phyloP scores from a whole-genome alignment of 2,888 invertebrate species.

The Galeruca laticollis region DNA sequence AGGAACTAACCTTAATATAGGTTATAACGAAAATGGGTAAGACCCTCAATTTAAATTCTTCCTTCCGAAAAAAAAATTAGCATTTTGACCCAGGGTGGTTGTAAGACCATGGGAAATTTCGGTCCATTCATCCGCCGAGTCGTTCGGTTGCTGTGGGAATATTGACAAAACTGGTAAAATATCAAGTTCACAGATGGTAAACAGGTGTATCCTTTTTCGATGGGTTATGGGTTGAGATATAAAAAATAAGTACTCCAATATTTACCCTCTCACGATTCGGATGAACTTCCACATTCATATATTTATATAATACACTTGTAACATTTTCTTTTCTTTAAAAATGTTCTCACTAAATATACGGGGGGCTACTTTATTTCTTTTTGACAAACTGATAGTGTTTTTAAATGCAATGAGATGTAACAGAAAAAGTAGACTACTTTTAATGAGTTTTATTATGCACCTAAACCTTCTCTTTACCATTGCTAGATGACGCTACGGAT shows the following conservation, averaged over 20 bases:
- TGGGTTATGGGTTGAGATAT: constrained; percentile 6
- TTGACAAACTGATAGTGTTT: no score
- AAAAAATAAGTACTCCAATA: constrained; percentile 41
- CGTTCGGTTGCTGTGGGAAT: constrained; percentile 48
- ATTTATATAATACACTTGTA: constrained; percentile 7
- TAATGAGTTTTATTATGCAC: no score
- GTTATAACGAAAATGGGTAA: no score
- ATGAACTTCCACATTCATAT: constrained; percentile 49
- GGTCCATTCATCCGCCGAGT: constrained; percentile 11
- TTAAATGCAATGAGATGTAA: no score
- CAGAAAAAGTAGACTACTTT: no score
- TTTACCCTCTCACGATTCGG: constrained; percentile 56
- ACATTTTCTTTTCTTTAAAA: constrained; percentile 5
- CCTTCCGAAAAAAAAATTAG: constrained; percentile 16
- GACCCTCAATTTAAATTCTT: no score
- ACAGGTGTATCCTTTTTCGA: constrained; percentile 53
- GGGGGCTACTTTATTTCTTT: no score
- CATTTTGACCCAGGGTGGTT: not conserved
- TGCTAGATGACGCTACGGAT: no score
- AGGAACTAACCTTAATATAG: no score
- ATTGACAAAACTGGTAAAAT: constrained; percentile 43
- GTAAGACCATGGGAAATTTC: constrained; percentile 12
- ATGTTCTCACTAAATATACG: no score
- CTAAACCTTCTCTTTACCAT: no score
- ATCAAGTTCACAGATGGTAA: constrained; percentile 47